Base-by-base conservation (phyloP, 64 coral and sea anemone genomes). In the Catalaphyllia jardinei region DNA sequence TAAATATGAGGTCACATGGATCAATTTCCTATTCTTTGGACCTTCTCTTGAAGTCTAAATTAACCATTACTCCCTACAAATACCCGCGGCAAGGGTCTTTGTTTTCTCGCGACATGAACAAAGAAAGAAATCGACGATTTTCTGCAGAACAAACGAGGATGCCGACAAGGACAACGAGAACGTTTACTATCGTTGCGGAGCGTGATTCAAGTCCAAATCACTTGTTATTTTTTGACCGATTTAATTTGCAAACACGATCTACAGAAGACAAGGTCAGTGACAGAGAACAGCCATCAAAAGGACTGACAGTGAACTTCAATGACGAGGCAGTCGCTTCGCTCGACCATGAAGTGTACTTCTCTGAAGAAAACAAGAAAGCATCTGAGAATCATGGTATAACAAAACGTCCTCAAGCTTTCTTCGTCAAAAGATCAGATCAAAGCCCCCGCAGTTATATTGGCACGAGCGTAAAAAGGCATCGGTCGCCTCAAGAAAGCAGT, bases 1-100 rank as follows among this genome's bases (percentile, higher is more conserved):
- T 35, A 38, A 42, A 22, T 39, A 62, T 8, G 42, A 63, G 22
- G 80, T 83, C 80, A 69, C 80, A 67, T 83, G 80, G 60, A 24
- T 62, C 51, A 42, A 13, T 24, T 75, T 60, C 28, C 52, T 11
- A 60, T 59, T 28, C 49, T 52, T 52, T 57, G 22, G 20, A 57
- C 5, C 63, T 20, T 29, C 30, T 35, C 12, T 67, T 31, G 30
- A 69, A 25, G 20, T 85, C 60, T 62, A 42, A 29, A 63, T 76
- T 49, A 42, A 1, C 31, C 5, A 85, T 71, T 51, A 20, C 6
- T 69, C 31, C 24, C 18, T 8, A 33, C 81, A 69, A 24, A 12
- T 17, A 38, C 25, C 10, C 20, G 24, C 10, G 22, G 24, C 10
- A 51, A 85, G 24, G 1, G 30, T 35, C 81, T 49, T 71, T 51